Evolutionary conservation across 2,797 vertebrate genomes (phyloP).

Genomic region (Syngnathus rostellatus): DNA sequence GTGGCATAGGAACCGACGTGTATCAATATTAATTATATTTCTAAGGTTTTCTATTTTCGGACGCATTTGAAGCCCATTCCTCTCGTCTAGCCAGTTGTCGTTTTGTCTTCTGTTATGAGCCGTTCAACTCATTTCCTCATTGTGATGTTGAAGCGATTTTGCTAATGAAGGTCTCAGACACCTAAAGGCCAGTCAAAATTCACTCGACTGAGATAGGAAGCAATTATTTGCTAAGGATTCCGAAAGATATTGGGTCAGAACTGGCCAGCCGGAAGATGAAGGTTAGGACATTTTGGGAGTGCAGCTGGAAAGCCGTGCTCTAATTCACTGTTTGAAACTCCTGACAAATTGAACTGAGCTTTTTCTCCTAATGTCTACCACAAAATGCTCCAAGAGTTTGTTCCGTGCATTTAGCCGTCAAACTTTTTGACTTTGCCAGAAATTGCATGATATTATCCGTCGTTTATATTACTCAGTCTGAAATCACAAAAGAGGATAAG

Average conservation of each 20-base stretch:
- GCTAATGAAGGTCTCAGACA: slow-evolving; percentile 39
- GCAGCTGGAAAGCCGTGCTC: neutral
- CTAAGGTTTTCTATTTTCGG: slow-evolving; percentile 15
- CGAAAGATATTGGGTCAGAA: slow-evolving; percentile 15
- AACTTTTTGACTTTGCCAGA: neutral
- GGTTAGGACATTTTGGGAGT: slow-evolving; percentile 15
- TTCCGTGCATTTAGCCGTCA: neutral
- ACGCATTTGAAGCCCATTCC: slow-evolving; percentile 18
- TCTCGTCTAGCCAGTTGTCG: slow-evolving; percentile 16
- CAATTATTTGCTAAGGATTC: slow-evolving; percentile 43
- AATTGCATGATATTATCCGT: neutral
- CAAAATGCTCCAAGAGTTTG: neutral
- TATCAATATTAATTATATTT: slow-evolving; percentile 25
- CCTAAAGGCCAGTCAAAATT: slow-evolving; percentile 56
- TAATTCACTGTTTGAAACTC: neutral
- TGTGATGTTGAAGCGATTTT: slow-evolving; percentile 36
- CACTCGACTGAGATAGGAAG: slow-evolving; percentile 36
- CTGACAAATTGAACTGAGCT: neutral
- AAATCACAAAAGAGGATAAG: no score
- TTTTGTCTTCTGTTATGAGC: slow-evolving; percentile 20
- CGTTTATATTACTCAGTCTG: neutral
- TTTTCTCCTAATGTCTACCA: neutral
- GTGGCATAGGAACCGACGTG: slow-evolving; percentile 18
- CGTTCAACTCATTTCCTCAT: slow-evolving; percentile 35
- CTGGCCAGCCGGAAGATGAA: slow-evolving; percentile 15